Base-by-base conservation (phyloP, 1,140 invertebrate species). In the Leptinotarsa texana region DNA sequence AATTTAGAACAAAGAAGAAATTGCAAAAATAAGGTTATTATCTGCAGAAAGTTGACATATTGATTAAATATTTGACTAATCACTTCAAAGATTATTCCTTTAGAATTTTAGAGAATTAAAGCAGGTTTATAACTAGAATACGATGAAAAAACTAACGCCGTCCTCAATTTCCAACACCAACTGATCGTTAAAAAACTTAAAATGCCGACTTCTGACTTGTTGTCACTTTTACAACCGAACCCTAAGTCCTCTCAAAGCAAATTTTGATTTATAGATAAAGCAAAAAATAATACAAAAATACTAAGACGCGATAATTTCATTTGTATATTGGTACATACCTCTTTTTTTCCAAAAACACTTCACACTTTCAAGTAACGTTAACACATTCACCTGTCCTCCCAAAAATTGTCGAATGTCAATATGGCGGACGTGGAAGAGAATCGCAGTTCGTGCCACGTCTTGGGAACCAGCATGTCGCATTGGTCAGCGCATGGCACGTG, bases 401-500 rank as follows among this genome's bases (percentile, higher is more conserved):
- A 83, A 57, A 73, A 87, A 88, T 89, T 90, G 88, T 88, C 90
- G 89, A 88, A 90, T 90, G 90, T 92, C 91, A 92, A 92, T 91
- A 92, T 92, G 91, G 91, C 91, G 90, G 90, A 90, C 88, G 88
- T 90, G 88, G 88, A 91, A 91, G 87, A 90, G 88, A 87, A 91
- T 90, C 89, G 88, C 91, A 88, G 89, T 87, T 89, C 84, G 88
- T 92, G 91, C 91, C 91, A 92, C 91, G 91, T 92, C 91, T 91
- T 88, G 91, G 84, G 82, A 82, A 76, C 76, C 73, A 77, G 76
- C 74, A 71, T 69, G 33, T 73, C 27, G 75, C 33, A 87, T 88
- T 87, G 87, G 86, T 75, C 18, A 63, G 65, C 61, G 27, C 63
- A 22, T 48, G 71, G 78, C 86, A 87, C 85, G 86, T 87, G 86